These are phyloP conservation scores for Idaea dimidiata DNA, from an alignment of 2,888 invertebrate genomes.

Conservation along the genomic window DNA sequence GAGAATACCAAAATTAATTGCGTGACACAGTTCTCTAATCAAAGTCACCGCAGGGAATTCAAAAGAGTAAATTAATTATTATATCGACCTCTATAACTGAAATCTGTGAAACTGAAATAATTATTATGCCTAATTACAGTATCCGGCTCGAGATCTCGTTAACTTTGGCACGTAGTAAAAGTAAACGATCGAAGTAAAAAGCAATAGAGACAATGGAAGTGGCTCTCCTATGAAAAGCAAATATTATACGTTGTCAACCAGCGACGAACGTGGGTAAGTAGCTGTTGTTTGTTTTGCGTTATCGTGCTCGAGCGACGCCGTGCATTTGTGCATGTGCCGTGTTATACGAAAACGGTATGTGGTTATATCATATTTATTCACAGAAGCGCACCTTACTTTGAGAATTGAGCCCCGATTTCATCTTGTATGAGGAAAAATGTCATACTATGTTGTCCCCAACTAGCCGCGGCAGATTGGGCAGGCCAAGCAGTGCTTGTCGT, in stretches of 20 bases:
- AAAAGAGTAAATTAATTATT: constrained; percentile 14
- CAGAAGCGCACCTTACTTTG: no score
- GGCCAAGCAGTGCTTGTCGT: no score
- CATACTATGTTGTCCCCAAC: no score
- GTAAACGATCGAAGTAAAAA: constrained; percentile 39
- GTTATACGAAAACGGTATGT: background rate
- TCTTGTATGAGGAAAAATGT: no score
- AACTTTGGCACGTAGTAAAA: constrained; percentile 55
- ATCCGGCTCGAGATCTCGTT: constrained; percentile 50
- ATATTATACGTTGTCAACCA: constrained; percentile 25
- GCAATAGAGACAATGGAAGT: constrained; percentile 15
- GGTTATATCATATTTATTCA: background rate
- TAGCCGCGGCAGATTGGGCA: no score
- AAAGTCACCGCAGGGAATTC: constrained; percentile 10
- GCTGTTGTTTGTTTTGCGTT: constrained; percentile 23
- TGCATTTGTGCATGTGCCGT: constrained; percentile 12
- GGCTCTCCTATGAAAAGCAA: constrained; percentile 18
- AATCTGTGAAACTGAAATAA: constrained; percentile 39
- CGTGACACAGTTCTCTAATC: constrained; percentile 5
- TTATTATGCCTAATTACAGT: constrained; percentile 53
- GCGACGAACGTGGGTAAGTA: constrained; percentile 16
- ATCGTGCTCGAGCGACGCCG: constrained; percentile 11
- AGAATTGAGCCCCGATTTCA: no score
- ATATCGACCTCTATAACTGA: constrained; percentile 13
- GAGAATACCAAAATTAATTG: constrained; percentile 7